phyloP scores from a whole-genome alignment of 2,888 invertebrate species.

The Griposia aprilina region DNA sequence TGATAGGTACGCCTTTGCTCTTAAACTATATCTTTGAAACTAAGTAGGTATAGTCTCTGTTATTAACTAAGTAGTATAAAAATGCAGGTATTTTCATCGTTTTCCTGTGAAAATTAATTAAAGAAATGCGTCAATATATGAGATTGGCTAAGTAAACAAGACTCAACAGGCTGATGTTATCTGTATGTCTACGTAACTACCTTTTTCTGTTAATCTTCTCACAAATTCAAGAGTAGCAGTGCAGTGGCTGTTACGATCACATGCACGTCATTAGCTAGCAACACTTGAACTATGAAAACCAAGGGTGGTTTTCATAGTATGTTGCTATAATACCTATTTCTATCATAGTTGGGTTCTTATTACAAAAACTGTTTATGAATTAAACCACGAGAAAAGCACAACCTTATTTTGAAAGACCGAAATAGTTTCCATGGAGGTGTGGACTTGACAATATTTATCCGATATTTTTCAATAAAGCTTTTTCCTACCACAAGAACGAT shows the following conservation, averaged over 20 bases:
- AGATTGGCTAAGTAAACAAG: neutral
- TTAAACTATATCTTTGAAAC: neutral
- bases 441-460: neutral
- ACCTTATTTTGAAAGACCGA: too few relatives aligned
- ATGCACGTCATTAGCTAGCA: neutral
- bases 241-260: neutral
- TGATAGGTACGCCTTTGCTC: neutral
- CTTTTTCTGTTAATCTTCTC: too few relatives aligned
- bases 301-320: neutral
- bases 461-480: neutral
- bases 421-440: neutral
- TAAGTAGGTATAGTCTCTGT: neutral
- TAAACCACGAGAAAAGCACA: neutral
- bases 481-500: slow-evolving; percentile 4
- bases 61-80: neutral
- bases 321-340: neutral
- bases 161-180: neutral
- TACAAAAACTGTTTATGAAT: neutral
- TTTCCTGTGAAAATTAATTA: neutral
- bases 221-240: neutral
- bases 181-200: neutral
- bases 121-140: neutral
- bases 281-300: neutral
- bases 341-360: neutral
- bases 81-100: neutral